Evolutionary conservation across 37 sponge, comb jelly and placozoan genomes (phyloP), one percentile per base, ranked within the genome.

Genomic region (Tethya wilhelma): DNA sequence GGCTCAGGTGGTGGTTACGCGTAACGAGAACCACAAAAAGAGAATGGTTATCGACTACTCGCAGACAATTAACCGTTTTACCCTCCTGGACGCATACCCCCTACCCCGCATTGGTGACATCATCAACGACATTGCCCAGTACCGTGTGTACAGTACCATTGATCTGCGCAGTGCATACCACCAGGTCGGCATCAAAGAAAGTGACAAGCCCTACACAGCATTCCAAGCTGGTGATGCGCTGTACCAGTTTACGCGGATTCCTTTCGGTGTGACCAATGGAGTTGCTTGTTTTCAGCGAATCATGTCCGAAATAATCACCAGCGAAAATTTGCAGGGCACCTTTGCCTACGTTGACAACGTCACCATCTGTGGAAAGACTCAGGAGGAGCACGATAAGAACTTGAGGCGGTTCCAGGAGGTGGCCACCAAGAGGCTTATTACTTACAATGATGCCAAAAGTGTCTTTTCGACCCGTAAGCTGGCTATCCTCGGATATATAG

Each of bases 61-160:
- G 4, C 70, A 69, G 25, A 69, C 70, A 23, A 69, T 69, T n/a
- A 69, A 69, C 41, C 66, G 37, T n/a, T 65, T 65, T 65, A 65
- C 66, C 19, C 70, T 69, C 3, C 44, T 69, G 70, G 70, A 42
- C 34, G 44, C 44, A 11, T 69, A 69, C 44, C 44, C 70, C 23
- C 29, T 41, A 42, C 38, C 70, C 25, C 70, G 44, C 42, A 65
- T 65, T 30, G 31, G 33, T 30, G 66, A 65, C 31, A n/a, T 34
- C 25, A 34, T 65, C 25, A 65, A 58, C 33, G 66, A 4, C 11
- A 65, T 65, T 36, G 66, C 66, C 66, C 66, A 65, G 31, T 65
- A 65, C 38, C 8, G 66, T 5, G 66, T 65, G 34, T 65, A 34
- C 38, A 65, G 66, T 34, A 65, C 33, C 31, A 65, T 65, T 37